A percentile compares a stretch with the other conserved stretches of the same genome.
Evolutionary conservation across 2,888 invertebrate genomes (phyloP).

Genomic region (Callimorpha dominula): DNA sequence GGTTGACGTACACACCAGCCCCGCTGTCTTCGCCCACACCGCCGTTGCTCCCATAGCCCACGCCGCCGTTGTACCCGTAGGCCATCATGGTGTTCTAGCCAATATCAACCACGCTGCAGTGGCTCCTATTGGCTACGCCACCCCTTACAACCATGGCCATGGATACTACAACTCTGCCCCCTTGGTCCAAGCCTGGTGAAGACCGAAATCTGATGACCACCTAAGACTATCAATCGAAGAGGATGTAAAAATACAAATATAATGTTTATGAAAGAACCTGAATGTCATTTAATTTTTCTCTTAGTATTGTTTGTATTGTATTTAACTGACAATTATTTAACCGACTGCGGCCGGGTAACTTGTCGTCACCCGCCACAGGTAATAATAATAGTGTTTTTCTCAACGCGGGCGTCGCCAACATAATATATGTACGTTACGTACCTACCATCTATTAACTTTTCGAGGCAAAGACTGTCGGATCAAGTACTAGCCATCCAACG

Average conservation of each 20-base stretch:
- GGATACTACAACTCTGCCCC: constrained; percentile 59
- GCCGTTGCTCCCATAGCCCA: constrained; percentile 39
- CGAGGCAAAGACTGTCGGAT: too few species aligned
- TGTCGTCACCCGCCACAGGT: too few species aligned
- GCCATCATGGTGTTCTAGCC: too few species aligned
- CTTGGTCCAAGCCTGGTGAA: constrained; percentile 74
- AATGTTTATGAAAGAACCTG: not conserved
- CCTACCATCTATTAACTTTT: too few species aligned
- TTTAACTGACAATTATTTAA: not conserved
- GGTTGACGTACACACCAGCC: constrained; percentile 56
- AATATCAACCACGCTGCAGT: constrained; percentile 37
- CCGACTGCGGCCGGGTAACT: too few species aligned
- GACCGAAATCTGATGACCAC: constrained; percentile 69
- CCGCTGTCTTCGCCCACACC: constrained; percentile 48
- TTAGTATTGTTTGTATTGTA: not conserved
- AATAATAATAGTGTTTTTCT: too few species aligned
- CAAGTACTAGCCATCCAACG: too few species aligned
- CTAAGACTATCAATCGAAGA: not conserved
- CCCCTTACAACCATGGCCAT: constrained; percentile 20
- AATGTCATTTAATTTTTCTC: not conserved
- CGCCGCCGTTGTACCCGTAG: constrained; percentile 40
- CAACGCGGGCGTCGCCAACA: too few species aligned
- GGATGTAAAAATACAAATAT: not conserved
- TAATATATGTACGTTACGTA: too few species aligned
- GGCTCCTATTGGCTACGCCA: constrained; percentile 55